Evolutionary conservation across 2,113 vertebrate genomes (phyloP).

Genomic region (Nesoenas mayeri): DNA sequence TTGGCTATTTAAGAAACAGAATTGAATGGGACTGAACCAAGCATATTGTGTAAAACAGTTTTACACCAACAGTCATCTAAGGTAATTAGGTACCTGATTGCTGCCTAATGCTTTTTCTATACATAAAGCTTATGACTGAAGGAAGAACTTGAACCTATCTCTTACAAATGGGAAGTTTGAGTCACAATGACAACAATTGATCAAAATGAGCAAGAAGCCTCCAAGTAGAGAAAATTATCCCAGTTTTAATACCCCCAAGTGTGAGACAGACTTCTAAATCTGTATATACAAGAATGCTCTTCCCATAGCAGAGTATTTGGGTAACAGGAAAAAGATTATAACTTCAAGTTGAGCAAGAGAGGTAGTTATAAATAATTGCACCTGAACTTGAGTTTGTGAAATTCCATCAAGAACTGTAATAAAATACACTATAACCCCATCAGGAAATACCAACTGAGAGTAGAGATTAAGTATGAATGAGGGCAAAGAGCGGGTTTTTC

Average conservation of each 20-base stretch:
- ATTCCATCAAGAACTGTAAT: neutral
- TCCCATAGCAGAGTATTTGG: neutral
- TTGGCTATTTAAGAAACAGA: conserved; percentile 11
- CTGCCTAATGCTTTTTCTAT: conserved; percentile 3
- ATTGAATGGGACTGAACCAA: neutral
- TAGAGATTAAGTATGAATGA: neutral
- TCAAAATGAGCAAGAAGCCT: neutral
- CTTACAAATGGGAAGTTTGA: neutral
- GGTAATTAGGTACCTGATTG: conserved; percentile 19
- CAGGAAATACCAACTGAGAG: neutral
- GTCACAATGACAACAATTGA: neutral
- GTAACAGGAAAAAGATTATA: neutral
- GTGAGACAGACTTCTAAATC: neutral
- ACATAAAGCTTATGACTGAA: neutral
- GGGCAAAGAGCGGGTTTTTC: neutral
- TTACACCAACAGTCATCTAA: conserved; percentile 9
- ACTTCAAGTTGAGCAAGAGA: neutral
- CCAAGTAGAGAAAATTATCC: neutral
- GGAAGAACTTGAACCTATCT: neutral
- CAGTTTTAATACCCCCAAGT: neutral
- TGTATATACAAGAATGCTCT: neutral
- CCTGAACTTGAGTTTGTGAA: neutral
- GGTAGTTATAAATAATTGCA: neutral
- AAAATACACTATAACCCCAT: neutral
- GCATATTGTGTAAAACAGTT: neutral